These are phyloP conservation scores for Mythimna loreyi DNA, from an alignment of 2,888 invertebrate species.

Conservation along the genomic window DNA sequence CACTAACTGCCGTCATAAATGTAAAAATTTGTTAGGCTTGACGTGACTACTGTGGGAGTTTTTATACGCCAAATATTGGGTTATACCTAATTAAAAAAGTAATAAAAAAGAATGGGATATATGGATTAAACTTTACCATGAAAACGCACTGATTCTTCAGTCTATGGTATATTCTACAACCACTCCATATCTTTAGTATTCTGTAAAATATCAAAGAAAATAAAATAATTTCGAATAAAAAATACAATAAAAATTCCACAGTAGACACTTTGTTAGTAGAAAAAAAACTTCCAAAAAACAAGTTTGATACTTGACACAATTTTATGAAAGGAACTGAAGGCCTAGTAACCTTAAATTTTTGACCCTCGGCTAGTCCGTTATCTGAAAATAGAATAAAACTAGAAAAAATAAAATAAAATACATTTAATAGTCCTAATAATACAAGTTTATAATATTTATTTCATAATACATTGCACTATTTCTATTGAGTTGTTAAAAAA, in stretches of 20 bases:
- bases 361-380: constrained; percentile 52
- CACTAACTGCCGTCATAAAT: constrained; percentile 81
- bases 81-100: constrained; percentile 14
- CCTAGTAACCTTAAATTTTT: constrained; percentile 57
- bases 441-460: constrained; percentile 48
- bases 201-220: constrained; percentile 9
- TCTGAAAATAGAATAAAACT: constrained; percentile 41
- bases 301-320: constrained; percentile 65
- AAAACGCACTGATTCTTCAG: constrained; percentile 9
- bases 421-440: constrained; percentile 25
- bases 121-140: neutral
- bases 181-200: neutral
- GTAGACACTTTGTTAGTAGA: constrained; percentile 63
- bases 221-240: neutral
- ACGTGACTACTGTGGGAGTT: constrained; percentile 68
- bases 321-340: constrained; percentile 60
- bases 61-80: constrained; percentile 32
- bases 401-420: constrained; percentile 42
- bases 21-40: constrained; percentile 69
- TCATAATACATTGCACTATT: constrained; percentile 42
- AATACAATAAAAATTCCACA: constrained; percentile 53
- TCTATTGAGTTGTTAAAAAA: constrained; percentile 38
- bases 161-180: constrained; percentile 1
- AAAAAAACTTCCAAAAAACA: constrained; percentile 66
- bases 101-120: neutral